phyloP scores from a whole-genome alignment of 2,797 vertebrate species.

The Enoplosus armatus region DNA sequence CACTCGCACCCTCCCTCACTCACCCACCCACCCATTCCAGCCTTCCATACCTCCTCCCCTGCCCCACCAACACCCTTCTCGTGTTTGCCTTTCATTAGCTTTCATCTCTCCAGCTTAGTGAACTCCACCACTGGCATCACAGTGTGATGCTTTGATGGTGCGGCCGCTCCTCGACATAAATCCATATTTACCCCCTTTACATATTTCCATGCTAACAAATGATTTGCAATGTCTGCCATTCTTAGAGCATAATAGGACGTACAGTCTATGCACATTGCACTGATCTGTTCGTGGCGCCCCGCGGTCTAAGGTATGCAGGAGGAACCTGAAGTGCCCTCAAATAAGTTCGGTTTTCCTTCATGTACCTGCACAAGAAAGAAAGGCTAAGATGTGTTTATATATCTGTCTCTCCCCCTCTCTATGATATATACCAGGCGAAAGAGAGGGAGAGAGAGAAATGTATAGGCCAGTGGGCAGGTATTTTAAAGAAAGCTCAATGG shows the following conservation, averaged over 20 bases:
- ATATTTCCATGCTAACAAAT: slow-evolving; percentile 81
- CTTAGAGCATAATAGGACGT: slow-evolving; percentile 47
- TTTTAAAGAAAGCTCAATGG: slow-evolving; percentile 54
- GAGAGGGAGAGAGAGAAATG: slow-evolving; percentile 18
- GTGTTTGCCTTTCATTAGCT: slow-evolving; percentile 88
- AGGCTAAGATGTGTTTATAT: slow-evolving; percentile 42
- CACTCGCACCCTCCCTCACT: slow-evolving; percentile 26
- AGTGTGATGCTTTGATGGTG: slow-evolving; percentile 82
- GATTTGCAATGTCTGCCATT: slow-evolving; percentile 74
- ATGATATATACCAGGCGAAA: slow-evolving; percentile 28
- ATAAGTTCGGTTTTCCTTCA: slow-evolving; percentile 40
- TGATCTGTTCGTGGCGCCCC: slow-evolving; percentile 21
- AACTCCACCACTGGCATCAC: slow-evolving; percentile 84
- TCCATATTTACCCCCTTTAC: slow-evolving; percentile 84
- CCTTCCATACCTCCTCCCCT: slow-evolving; percentile 51
- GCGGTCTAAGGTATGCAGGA: slow-evolving; percentile 20
- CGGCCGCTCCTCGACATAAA: slow-evolving; percentile 78
- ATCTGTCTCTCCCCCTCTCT: neutral
- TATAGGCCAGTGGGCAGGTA: slow-evolving; percentile 50
- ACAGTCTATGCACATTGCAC: slow-evolving; percentile 32
- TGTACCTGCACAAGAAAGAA: slow-evolving; percentile 36
- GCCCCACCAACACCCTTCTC: slow-evolving; percentile 67
- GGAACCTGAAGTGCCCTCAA: slow-evolving; percentile 45
- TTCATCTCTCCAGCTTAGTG: slow-evolving; percentile 87
- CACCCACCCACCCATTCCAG: slow-evolving; percentile 21